These are phyloP conservation scores for Falco berigora DNA, from an alignment of 2,797 vertebrate genomes.

Conservation along the genomic window DNA sequence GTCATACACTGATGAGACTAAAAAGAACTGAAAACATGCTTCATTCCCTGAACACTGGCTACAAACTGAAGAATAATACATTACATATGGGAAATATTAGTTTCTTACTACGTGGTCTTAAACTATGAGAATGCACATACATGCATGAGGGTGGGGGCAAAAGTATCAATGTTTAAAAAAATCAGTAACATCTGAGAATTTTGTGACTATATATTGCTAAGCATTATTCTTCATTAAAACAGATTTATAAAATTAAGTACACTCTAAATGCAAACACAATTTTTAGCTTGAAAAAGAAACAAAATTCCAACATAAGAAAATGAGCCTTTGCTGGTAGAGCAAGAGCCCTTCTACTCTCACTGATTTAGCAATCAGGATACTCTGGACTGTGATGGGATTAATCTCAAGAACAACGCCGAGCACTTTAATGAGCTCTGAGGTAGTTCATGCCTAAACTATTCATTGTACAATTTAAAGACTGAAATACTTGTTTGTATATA, in stretches of 20 bases:
- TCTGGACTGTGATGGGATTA: neutral
- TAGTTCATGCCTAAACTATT: neutral
- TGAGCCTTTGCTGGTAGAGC: neutral
- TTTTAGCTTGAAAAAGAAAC: neutral
- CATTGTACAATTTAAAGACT: neutral
- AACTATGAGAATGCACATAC: neutral
- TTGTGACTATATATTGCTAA: neutral
- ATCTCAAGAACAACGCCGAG: neutral
- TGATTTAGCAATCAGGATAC: neutral
- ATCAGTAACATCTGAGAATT: neutral
- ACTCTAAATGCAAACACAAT: neutral
- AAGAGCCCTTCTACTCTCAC: neutral
- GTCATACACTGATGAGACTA: neutral
- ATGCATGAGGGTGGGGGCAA: neutral
- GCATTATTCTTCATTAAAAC: neutral
- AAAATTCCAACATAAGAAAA: neutral
- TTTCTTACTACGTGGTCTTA: neutral
- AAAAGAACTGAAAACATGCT: neutral
- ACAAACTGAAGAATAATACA: neutral
- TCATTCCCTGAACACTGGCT: neutral
- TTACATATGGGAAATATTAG: neutral
- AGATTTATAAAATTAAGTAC: neutral
- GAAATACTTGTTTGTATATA: neutral
- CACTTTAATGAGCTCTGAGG: slow-evolving; percentile 16
- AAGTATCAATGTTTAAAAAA: neutral